Evolutionary conservation across 2,888 invertebrate species (phyloP).

Genomic region (Archips crataeganus): DNA sequence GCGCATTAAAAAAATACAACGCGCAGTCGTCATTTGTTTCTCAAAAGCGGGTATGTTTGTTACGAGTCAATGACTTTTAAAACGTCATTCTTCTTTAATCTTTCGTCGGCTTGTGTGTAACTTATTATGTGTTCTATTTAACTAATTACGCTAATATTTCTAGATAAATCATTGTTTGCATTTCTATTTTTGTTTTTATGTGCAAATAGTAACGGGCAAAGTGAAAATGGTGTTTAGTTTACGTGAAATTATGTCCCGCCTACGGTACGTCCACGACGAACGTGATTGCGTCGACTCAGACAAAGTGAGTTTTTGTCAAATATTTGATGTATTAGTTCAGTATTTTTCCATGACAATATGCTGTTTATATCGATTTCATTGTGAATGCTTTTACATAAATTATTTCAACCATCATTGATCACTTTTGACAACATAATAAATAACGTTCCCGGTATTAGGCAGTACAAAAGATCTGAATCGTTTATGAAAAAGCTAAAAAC

Average conservation of each 20-base stretch:
- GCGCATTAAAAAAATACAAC: conserved; percentile 10
- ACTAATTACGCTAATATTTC: conserved; percentile 45
- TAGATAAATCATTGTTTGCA: conserved; percentile 43
- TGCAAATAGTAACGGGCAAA: conserved; percentile 48
- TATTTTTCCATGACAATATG: conserved; percentile 33
- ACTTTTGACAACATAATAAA: conserved; percentile 42
- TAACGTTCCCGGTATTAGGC: conserved; percentile 38
- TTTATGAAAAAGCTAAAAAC: conserved; percentile 42
- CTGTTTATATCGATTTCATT: conserved; percentile 28
- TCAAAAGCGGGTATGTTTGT: conserved; percentile 46
- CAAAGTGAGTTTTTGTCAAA: conserved; percentile 42
- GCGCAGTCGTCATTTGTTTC: conserved; percentile 46
- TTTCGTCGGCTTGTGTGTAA: conserved; percentile 44
- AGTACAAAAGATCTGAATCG: conserved; percentile 41
- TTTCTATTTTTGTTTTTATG: conserved; percentile 46
- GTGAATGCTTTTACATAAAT: conserved; percentile 39
- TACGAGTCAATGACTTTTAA: conserved; percentile 31
- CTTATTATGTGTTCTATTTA: conserved; percentile 49
- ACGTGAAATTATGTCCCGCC: conserved; percentile 71
- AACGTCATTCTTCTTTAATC: conserved; percentile 42
- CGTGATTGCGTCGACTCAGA: conserved; percentile 56
- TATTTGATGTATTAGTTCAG: conserved; percentile 29
- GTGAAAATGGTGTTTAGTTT: conserved; percentile 75
- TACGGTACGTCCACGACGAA: conserved; percentile 74
- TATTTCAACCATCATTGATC: conserved; percentile 38